A percentile compares a stretch with the other conserved stretches of the same genome.
phyloP scores from a whole-genome alignment of 1,140 invertebrate genomes.

The Plutomurus gul region DNA sequence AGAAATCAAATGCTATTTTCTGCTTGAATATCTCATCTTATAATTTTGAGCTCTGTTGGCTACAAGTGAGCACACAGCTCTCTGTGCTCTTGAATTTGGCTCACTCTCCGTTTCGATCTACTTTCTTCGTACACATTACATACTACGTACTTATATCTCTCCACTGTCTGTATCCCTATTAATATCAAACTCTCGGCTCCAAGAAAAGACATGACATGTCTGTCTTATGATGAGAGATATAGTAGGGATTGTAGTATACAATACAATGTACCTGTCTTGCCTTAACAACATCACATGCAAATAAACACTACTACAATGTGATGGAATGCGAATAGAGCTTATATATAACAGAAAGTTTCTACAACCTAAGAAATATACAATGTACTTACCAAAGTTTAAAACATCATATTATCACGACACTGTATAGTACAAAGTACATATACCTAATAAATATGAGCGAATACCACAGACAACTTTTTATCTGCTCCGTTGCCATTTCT shows the following conservation, averaged over 20 bases:
- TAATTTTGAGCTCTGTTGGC: slow-evolving; percentile 19
- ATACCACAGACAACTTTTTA: no score
- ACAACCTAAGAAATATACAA: no score
- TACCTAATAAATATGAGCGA: no score
- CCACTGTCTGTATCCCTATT: no score
- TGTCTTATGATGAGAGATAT: neutral
- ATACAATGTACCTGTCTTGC: neutral
- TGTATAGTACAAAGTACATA: no score
- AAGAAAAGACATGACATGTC: neutral
- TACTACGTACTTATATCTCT: neutral
- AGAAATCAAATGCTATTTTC: slow-evolving; percentile 12
- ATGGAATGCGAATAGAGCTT: no score
- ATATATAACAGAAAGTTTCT: no score
- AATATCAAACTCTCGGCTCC: neutral
- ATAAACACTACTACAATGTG: neutral
- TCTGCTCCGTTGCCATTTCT: neutral
- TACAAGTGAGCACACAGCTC: neutral
- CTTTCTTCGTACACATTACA: slow-evolving; percentile 4
- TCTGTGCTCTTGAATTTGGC: slow-evolving; percentile 11
- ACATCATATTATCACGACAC: no score
- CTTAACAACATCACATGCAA: neutral
- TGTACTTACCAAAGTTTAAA: no score
- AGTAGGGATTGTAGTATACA: neutral
- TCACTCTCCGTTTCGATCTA: slow-evolving; percentile 28
- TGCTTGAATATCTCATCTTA: slow-evolving; percentile 12